These are phyloP conservation scores for Panagrolaimus sp. DNA, from an alignment of 1,140 invertebrate genomes.

Conservation along the genomic window DNA sequence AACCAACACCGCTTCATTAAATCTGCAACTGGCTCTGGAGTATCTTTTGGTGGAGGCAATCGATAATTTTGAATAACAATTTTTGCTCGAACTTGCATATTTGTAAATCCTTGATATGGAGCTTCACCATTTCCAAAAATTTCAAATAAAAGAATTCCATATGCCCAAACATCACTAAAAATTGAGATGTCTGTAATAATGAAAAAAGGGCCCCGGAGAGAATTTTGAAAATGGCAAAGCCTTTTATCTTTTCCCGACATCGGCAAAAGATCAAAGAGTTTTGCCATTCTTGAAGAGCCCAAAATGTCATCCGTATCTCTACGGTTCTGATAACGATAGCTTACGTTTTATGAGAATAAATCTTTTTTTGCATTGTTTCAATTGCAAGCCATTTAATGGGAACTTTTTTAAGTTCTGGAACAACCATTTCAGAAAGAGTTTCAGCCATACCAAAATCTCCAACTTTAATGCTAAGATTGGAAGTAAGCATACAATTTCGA, in stretches of 20 bases:
- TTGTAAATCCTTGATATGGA: conserved; percentile 45
- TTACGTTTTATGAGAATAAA: conserved; percentile 45
- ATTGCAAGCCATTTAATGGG: conserved; percentile 69
- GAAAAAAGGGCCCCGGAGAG: no score
- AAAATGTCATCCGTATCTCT: no score
- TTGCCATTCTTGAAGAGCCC: no score
- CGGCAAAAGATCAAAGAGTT: no score
- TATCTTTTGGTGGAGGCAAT: conserved; percentile 33
- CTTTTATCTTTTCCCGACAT: no score
- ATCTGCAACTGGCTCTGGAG: conserved; percentile 26
- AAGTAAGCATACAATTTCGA: conserved; percentile 36
- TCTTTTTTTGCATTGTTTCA: conserved; percentile 52
- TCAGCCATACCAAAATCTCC: conserved; percentile 43
- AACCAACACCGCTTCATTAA: conserved; percentile 24
- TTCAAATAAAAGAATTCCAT: conserved; percentile 32
- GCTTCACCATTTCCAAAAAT: conserved; percentile 43
- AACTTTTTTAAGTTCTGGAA: conserved; percentile 79
- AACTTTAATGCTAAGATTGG: conserved; percentile 32
- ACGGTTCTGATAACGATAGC: no score
- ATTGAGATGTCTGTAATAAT: no score
- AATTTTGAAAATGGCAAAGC: no score
- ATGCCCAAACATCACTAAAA: conserved; percentile 25
- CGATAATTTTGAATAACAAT: conserved; percentile 42
- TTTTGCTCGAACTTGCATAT: conserved; percentile 41
- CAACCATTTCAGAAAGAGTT: conserved; percentile 30